Evolutionary conservation across 2,113 vertebrate species (phyloP), one percentile per base, ranked within the genome.

Genomic region (Urocolius indicus): DNA sequence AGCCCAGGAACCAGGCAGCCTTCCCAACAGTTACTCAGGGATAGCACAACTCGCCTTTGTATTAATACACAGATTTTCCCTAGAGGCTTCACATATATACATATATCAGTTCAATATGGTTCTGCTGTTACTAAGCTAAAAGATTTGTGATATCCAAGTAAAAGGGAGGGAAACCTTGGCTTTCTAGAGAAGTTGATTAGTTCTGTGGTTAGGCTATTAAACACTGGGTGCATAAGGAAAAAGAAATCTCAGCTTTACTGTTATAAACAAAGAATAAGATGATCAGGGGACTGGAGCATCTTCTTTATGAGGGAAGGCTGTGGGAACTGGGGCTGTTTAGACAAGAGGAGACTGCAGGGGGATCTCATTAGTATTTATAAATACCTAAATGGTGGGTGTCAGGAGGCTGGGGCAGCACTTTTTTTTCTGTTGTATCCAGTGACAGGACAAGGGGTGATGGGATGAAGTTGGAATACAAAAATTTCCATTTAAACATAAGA

Each of bases 91-190:
- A 90, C 79, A 32, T 13, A 3, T 23, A 20, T 41, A n/a, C n/a
- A 41, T 15, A 1, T 77, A 91, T 95, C 38, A 79, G 69, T 81
- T 78, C 83, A 80, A 54, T 24, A 43, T 38, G 65, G n/a, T 78
- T 88, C 89, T 92, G 43, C 75, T 62, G 83, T 74, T 94, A 82
- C 43, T 82, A 78, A 90, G 77, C 75, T 65, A 49, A 62, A 91
- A 81, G 86, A 74, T 59, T 68, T 54, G 16, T 13, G 87, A 55
- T 5, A 95, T 62, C 19, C 41, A 62, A 78, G 67, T 65, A 67
- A 84, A 92, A 69, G 59, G 54, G 68, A 94, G 80, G 54, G 51
- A 82, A 74, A 51, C 85, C 45, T 51, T 43, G 78, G 24, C 55
- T n/a, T 58, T 57, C 72, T 84, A 85, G 78, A 62, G 84, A 80